Base-by-base conservation (phyloP, 30 jellyfish, hydroid and myxozoan species). In the Phacellophora camtschatica region DNA sequence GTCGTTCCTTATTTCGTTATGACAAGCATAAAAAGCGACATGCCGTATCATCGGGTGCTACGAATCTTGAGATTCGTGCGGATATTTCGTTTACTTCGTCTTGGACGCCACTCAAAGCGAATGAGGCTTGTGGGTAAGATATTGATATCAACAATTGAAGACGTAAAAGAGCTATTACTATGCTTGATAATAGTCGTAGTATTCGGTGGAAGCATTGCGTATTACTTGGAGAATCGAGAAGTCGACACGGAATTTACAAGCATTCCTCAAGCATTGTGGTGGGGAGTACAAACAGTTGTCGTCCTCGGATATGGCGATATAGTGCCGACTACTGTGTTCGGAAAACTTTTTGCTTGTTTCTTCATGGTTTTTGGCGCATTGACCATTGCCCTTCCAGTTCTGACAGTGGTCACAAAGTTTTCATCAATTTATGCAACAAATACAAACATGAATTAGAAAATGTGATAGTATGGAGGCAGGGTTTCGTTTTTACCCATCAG, bases 311-410 rank as follows among this genome's bases (percentile, higher is more conserved):
- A 93, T 66, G 99, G 99, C 28, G 99, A 93, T 46, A 87, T 93
- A 27, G 95, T 82, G 19, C 99, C 99, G 8, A 36, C 57, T 6
- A 93, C 96, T 0, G 27, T 93, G n/a, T 49, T 51, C 8, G 99
- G 99, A 6, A 93, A 93, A 36, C 23, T 93, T 0, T 70, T 86
- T 43, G 97, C 99, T 5, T 66, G 97, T 8, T 39, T 66, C 35
- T 93, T 86, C 77, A 93, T 93, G 99, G 94, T 89, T 32, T 93
- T 93, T 76, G 99, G 99, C 2, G 99, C 99, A 29, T 55, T 93
- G 49, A 93, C 99, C 6, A 93, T 93, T 16, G 94, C 99, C 8
- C 73, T 93, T 25, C 99, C 99, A 4, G 99, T 93, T 13, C 74
- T 93, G 39, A 81, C 99, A n/a, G 95, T 93, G 18, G 99, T 93